phyloP scores from a whole-genome alignment of 2,888 invertebrate genomes.

The Pycnomerus fuliginosus region DNA sequence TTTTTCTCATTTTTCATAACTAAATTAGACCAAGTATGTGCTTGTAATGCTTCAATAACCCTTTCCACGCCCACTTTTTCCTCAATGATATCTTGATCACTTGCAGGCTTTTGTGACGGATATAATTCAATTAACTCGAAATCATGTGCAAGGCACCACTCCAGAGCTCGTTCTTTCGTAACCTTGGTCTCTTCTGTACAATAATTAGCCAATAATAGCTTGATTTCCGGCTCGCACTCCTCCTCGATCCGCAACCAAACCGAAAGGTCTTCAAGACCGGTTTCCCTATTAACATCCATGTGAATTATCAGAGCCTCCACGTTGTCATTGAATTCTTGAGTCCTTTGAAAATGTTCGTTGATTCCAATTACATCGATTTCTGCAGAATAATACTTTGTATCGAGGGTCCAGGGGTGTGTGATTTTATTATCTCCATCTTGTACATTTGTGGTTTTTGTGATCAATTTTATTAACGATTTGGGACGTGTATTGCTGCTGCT shows the following conservation, averaged over 20 bases:
- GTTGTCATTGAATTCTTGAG: constrained; percentile 52
- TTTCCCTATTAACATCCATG: constrained; percentile 60
- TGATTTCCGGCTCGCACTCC: constrained; percentile 55
- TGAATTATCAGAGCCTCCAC: constrained; percentile 65
- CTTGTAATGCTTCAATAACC: constrained; percentile 68
- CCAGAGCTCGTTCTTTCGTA: constrained; percentile 51
- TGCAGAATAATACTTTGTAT: constrained; percentile 72
- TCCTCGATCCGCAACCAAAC: constrained; percentile 43
- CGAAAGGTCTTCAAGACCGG: constrained; percentile 47
- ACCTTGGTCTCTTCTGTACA: constrained; percentile 52
- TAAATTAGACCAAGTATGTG: constrained; percentile 73
- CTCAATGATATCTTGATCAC: constrained; percentile 56
- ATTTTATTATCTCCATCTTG: constrained; percentile 34
- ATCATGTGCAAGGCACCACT: constrained; percentile 67
- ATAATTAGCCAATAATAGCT: constrained; percentile 59
- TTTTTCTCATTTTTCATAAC: constrained; percentile 54
- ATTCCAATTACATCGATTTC: constrained; percentile 60
- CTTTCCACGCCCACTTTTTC: constrained; percentile 67
- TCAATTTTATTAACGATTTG: constrained; percentile 48
- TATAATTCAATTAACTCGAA: constrained; percentile 71
- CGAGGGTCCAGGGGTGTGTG: constrained; percentile 58
- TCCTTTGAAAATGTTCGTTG: constrained; percentile 52
- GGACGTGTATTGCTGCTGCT: constrained; percentile 50
- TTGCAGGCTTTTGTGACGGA: constrained; percentile 49
- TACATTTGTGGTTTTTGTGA: constrained; percentile 41